Evolutionary conservation across 1,140 invertebrate species (phyloP).

Genomic region (Mya arenaria): DNA sequence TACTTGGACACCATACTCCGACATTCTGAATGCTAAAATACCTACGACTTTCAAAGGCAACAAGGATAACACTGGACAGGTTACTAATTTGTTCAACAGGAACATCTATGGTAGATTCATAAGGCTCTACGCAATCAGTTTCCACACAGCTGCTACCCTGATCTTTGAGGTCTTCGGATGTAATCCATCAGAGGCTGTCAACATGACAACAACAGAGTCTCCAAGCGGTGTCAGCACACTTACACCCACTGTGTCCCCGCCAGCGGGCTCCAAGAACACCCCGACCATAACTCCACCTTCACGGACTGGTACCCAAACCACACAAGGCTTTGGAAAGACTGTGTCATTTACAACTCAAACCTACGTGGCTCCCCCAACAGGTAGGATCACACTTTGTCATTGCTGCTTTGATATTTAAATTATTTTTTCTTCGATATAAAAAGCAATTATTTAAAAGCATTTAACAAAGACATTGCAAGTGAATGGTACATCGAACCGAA

Average conservation of each 20-base stretch:
- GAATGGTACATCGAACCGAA: no score
- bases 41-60: slow-evolving; percentile 62
- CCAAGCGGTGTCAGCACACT: neutral
- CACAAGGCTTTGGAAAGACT: slow-evolving; percentile 13
- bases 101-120: slow-evolving; percentile 63
- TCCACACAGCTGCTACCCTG: slow-evolving; percentile 26
- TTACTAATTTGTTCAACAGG: slow-evolving; percentile 55
- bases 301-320: neutral
- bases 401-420: no score
- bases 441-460: no score
- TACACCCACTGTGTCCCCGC: slow-evolving; percentile 12
- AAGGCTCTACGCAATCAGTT: slow-evolving; percentile 52
- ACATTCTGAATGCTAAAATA: slow-evolving; percentile 35
- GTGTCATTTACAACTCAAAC: neutral
- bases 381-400: neutral
- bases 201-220: slow-evolving; percentile 4
- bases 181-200: slow-evolving; percentile 59
- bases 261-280: neutral
- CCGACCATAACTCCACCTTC: neutral
- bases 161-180: slow-evolving; percentile 67
- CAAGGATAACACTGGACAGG: slow-evolving; percentile 48
- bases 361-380: slow-evolving; percentile 18
- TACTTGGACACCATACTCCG: slow-evolving; percentile 59
- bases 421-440: no score
- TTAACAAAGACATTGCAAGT: no score